Base-by-base conservation (phyloP, 2,888 invertebrate species). In the Andrena marginata region DNA sequence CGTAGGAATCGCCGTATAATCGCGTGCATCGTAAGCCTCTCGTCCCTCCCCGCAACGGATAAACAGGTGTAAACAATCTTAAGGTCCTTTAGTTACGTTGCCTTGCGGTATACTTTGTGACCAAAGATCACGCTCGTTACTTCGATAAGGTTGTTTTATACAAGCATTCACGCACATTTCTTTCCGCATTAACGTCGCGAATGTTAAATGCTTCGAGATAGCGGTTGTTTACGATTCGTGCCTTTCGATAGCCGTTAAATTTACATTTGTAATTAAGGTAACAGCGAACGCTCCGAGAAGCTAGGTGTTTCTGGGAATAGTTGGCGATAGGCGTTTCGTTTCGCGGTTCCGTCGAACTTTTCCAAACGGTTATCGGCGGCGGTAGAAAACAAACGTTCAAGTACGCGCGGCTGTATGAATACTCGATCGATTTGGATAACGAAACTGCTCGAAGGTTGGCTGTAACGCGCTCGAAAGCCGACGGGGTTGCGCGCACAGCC, bases 191-290 rank as follows among this genome's bases (percentile, higher is more conserved):
- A 62, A 31, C 42, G 63, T 63, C 35, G 33, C 10, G 31, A 70
- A 29, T 65, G 56, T 69, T 33, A 71, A 26, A 42, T 82, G 33
- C 31, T 76, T 78, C 60, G 59, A 49, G 60, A 35, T 75, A 76
- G 49, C 33, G 48, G 79, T 70, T 79, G 67, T 82, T 85, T 85
- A 85, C 84, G 35, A 86, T 86, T 80, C 16, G 86, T 86, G 86
- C 86, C 85, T 86, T 86, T 82, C 70, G 33, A 79, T 71, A 78
- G 51, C 51, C 7, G 26, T 65, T 70, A 42, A 49, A 56, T 26
- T 68, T 67, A 73, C 31, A 74, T 68, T 63, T 48, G 26, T 65
- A 70, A 74, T 72, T 71, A 42, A 60, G 23, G 33, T 20, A 75
- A 67, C 33, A 63, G n/a, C 31, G 71, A 62, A 51, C 7, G n/a